Evolutionary conservation across 2,797 vertebrate species (phyloP).

Genomic region (Acanthiza pusilla): DNA sequence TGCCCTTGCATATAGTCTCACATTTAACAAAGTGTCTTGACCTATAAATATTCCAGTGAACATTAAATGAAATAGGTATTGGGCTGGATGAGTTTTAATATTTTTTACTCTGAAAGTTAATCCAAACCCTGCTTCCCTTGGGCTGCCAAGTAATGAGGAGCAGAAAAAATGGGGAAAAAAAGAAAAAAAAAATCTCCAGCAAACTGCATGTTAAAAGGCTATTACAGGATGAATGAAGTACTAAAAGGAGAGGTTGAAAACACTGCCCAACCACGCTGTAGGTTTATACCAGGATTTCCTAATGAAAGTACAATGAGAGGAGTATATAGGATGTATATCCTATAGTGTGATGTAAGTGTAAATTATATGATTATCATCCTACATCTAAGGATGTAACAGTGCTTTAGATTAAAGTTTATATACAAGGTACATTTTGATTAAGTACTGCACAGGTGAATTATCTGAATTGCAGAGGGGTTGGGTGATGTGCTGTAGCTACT

Average conservation of each 20-base stretch:
- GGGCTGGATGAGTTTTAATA: background rate
- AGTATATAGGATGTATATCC: background rate
- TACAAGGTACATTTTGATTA: background rate
- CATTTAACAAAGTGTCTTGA: background rate
- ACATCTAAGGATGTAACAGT: background rate
- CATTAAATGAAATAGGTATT: background rate
- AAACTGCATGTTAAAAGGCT: background rate
- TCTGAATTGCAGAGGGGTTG: background rate
- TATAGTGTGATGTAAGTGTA: background rate
- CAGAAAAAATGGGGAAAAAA: background rate
- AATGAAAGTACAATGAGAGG: background rate
- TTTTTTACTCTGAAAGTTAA: conserved; percentile 13
- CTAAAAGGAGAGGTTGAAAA: background rate
- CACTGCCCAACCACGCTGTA: background rate
- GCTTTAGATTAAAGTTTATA: background rate
- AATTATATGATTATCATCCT: background rate
- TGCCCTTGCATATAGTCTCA: background rate
- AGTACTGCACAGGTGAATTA: background rate
- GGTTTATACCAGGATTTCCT: background rate
- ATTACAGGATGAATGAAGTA: background rate
- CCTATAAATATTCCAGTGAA: conserved; percentile 8
- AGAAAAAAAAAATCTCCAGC: background rate
- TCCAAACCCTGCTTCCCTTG: background rate
- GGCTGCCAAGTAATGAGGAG: background rate
- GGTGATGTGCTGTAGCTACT: background rate